These are phyloP conservation scores for Dolichallabes microphthalmus DNA, from an alignment of 2,113 vertebrate genomes.

Conservation along the genomic window DNA sequence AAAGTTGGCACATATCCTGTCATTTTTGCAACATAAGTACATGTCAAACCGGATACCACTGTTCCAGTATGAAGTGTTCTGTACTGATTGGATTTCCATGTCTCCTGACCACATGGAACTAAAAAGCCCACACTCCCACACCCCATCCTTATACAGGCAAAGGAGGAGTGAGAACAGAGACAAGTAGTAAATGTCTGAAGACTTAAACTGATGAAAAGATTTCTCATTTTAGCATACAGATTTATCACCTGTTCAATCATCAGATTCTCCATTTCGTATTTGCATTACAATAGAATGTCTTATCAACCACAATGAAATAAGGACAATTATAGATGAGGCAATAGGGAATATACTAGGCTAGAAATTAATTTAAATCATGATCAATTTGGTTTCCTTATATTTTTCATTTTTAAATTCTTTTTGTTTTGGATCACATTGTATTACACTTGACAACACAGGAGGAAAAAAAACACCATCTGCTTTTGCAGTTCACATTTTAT, in stretches of 20 bases:
- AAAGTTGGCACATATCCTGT: background rate
- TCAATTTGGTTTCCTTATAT: too few species aligned
- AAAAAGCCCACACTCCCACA: background rate
- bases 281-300: background rate
- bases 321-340: too few species aligned
- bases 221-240: background rate
- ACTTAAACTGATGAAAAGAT: background rate
- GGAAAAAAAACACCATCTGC: too few species aligned
- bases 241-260: background rate
- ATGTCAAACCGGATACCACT: background rate
- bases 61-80: background rate
- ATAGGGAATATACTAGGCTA: too few species aligned
- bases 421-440: too few species aligned
- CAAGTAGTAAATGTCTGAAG: background rate
- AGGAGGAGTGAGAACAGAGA: background rate
- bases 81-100: background rate
- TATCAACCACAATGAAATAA: too few species aligned
- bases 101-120: background rate
- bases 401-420: too few species aligned
- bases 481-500: too few species aligned
- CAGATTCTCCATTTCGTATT: background rate
- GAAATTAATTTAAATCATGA: too few species aligned
- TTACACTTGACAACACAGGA: too few species aligned
- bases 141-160: background rate
- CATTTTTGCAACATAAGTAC: background rate